These are phyloP conservation scores for Murina feae DNA, from an alignment of 2,113 vertebrate genomes.

Conservation along the genomic window DNA sequence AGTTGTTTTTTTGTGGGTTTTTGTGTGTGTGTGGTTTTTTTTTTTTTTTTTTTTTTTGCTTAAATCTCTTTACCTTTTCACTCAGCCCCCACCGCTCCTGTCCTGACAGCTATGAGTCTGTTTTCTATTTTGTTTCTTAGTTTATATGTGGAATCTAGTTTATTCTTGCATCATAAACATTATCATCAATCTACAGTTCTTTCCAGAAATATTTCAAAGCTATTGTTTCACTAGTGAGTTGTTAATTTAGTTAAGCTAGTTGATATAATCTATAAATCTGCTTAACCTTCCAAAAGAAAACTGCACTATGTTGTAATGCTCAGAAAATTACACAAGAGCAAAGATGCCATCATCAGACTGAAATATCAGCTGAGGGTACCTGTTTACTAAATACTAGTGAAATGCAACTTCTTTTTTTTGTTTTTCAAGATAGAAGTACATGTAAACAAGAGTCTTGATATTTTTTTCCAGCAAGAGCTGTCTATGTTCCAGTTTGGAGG, in stretches of 20 bases:
- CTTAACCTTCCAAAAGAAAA: background rate
- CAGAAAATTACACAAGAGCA: background rate
- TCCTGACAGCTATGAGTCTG: background rate
- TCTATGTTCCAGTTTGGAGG: background rate
- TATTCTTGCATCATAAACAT: slow-evolving; percentile 3
- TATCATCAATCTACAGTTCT: background rate
- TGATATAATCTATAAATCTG: background rate
- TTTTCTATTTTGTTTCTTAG: background rate
- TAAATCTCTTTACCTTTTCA: background rate
- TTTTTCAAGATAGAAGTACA: background rate
- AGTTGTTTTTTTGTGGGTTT: background rate
- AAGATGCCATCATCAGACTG: background rate
- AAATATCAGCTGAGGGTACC: background rate
- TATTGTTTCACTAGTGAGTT: background rate
- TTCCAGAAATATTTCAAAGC: background rate
- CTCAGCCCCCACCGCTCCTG: background rate
- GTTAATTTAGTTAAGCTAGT: background rate
- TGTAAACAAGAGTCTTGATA: background rate
- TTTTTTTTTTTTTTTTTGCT: background rate
- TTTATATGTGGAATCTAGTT: background rate
- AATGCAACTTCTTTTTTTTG: background rate
- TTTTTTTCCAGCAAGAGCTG: background rate
- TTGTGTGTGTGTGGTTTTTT: no score
- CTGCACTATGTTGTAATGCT: background rate
- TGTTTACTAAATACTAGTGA: background rate